A percentile compares a stretch with the other conserved stretches of the same genome.
These are phyloP conservation scores for Austrofundulus limnaeus DNA, from an alignment of 2,113 vertebrate species.

Conservation along the genomic window DNA sequence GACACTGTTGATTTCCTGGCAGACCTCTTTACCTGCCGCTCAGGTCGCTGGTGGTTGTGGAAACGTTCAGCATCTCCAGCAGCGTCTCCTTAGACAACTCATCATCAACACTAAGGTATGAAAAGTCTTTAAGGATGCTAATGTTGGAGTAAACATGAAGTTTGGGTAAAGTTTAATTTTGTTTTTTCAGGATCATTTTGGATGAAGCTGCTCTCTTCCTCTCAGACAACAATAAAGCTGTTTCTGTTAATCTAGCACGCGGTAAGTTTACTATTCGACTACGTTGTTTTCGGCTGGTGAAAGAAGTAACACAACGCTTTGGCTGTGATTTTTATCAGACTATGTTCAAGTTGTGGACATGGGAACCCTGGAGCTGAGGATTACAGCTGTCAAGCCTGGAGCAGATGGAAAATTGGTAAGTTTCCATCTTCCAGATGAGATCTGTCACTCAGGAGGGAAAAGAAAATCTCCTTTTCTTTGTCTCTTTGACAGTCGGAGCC, in stretches of 20 bases:
- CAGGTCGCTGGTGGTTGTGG: constrained; percentile 89
- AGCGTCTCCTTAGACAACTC: constrained; percentile 91
- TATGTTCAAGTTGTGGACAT: constrained; percentile 97
- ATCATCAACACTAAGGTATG: constrained; percentile 92
- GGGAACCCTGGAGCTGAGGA: constrained; percentile 93
- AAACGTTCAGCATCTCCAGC: constrained; percentile 97
- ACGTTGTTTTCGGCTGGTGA: background rate
- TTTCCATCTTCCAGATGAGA: background rate
- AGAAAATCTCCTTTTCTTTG: background rate
- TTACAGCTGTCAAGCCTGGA: constrained; percentile 88
- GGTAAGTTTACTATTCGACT: constrained; percentile 76
- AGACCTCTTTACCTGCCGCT: constrained; percentile 92
- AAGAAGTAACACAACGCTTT: background rate
- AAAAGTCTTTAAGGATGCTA: background rate
- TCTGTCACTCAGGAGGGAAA: background rate
- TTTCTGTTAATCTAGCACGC: constrained; percentile 87
- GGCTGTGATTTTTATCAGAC: constrained; percentile 75
- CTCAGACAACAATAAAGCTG: constrained; percentile 90
- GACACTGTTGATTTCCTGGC: constrained; percentile 14
- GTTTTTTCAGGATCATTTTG: constrained; percentile 88
- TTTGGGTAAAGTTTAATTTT: background rate
- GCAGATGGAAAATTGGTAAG: constrained; percentile 86
- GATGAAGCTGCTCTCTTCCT: constrained; percentile 94
- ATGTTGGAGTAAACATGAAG: background rate
- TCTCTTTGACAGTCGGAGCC: constrained; percentile 81